Evolutionary conservation across 2,797 vertebrate genomes (phyloP).

Genomic region (Catharus ustulatus): DNA sequence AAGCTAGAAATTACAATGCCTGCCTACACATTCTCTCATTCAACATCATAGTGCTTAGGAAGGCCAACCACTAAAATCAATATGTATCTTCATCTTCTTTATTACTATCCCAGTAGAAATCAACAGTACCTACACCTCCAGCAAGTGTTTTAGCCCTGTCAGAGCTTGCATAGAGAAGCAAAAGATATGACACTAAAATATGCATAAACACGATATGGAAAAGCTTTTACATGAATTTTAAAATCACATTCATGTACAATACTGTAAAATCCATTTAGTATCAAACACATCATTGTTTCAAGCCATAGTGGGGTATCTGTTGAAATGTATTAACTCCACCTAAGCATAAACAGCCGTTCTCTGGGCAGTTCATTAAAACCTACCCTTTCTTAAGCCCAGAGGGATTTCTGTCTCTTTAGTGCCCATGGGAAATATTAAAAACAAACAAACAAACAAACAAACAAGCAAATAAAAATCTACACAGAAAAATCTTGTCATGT

Average conservation of each 20-base stretch:
- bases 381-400: constrained; percentile 12
- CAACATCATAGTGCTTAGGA: neutral
- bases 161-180: neutral
- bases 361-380: constrained; percentile 54
- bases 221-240: constrained; percentile 37
- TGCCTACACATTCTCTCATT: neutral
- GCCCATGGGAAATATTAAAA: constrained; percentile 40
- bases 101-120: neutral
- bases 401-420: constrained; percentile 7
- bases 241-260: neutral
- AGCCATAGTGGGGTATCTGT: neutral
- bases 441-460: neutral
- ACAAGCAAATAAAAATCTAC: neutral
- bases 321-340: constrained; percentile 45
- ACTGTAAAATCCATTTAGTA: constrained; percentile 16
- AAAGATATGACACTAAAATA: neutral
- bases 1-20: neutral
- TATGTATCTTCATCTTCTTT: neutral
- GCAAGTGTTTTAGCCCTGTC: neutral
- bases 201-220: neutral
- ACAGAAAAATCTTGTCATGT: constrained; percentile 45
- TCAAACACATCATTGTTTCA: constrained; percentile 25
- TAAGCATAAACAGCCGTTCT: constrained; percentile 41
- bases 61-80: neutral
- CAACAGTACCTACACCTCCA: neutral